These are phyloP conservation scores for Sarcophaga rosellei DNA, from an alignment of 2,888 invertebrate species.

Conservation along the genomic window DNA sequence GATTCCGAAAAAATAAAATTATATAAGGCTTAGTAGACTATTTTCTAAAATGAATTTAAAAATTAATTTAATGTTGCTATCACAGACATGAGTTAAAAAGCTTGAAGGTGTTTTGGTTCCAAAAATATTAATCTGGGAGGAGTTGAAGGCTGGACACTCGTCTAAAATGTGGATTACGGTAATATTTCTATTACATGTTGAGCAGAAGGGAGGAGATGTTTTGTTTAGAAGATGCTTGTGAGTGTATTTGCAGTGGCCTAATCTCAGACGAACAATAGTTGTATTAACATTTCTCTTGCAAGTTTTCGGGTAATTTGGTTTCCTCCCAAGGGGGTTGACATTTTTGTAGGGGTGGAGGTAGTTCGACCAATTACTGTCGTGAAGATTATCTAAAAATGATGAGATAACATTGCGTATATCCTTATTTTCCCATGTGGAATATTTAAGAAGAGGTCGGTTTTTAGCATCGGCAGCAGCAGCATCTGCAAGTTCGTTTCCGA, in stretches of 20 bases:
- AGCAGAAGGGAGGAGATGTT: not conserved
- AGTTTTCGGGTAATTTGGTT: not conserved
- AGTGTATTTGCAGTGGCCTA: conserved; percentile 9
- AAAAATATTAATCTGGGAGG: too few species aligned
- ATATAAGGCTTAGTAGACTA: too few species aligned
- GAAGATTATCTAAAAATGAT: too few species aligned
- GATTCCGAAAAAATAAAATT: too few species aligned
- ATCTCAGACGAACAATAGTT: not conserved
- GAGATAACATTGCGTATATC: not conserved
- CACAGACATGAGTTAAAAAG: too few species aligned
- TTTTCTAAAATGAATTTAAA: too few species aligned
- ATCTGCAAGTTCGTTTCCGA: not conserved
- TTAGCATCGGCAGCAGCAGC: not conserved
- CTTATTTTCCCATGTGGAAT: not conserved
- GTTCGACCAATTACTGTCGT: not conserved
- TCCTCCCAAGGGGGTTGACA: not conserved
- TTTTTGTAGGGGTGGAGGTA: not conserved
- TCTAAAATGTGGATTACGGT: too few species aligned
- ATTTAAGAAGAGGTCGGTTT: not conserved
- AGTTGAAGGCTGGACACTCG: too few species aligned
- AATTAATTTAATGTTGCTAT: too few species aligned
- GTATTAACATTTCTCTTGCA: not conserved
- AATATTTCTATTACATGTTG: too few species aligned
- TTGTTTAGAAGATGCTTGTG: not conserved
- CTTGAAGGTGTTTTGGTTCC: too few species aligned